Evolutionary conservation across 2,888 invertebrate genomes (phyloP), one percentile per base, ranked within the genome.

Genomic region (Eulithis prunata): DNA sequence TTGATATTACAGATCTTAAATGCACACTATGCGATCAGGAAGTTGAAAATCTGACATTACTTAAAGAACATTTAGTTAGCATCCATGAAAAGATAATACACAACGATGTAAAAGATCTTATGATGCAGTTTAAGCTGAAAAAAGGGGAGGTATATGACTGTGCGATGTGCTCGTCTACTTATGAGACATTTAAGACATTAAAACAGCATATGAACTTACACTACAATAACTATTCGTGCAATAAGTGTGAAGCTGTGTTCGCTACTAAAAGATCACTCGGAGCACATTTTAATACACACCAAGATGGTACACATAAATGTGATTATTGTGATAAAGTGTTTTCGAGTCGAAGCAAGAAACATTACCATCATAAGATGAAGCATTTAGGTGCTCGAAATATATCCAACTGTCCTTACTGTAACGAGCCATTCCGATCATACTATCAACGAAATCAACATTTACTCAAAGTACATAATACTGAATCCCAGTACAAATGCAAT

Each of bases 171-270:
- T 85, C 86, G 0, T 85, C 84, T 4, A 83, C 73, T 11, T 90
- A 87, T 45, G 90, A 90, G 61, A 91, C 91, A 0, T 91, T 91
- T 56, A 90, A 90, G 0, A 85, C 91, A 0, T 84, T 91, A 1
- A 90, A 91, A 46, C 59, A 87, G 0, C 91, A 91, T 67, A 91
- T 91, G 91, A 91, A 91, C 4, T 81, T 84, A 0, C 91, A 91
- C 68, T 91, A 82, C 63, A 81, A 87, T 43, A 91, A 91, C 28
- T 89, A 87, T 14, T 83, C 90, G 0, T 91, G 91, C 65, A 84
- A 83, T 13, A 86, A 87, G 14, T 92, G 91, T 45, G 91, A 88
- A 4, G 76, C 87, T 0, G 76, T 87, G 0, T 92, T 91, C 4
- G 87, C 87, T 0, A 91, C 90, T 85, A 0, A 80, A 85, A 0